Evolutionary conservation across 2,888 invertebrate genomes (phyloP), one percentile per base, ranked within the genome.

Genomic region (Notodonta ziczac): DNA sequence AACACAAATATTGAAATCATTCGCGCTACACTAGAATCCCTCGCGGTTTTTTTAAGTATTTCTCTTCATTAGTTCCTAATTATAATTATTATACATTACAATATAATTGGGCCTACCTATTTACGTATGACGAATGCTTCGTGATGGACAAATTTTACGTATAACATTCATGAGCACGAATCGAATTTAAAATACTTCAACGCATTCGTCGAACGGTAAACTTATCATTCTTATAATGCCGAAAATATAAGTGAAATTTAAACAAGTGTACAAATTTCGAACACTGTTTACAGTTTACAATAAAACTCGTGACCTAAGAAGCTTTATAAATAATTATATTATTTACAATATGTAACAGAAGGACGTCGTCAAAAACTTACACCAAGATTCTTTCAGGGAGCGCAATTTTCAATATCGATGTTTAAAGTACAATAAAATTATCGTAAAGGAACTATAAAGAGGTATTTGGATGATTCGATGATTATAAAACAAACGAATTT

Each of bases 31-130:
- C 88, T 91, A 92, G 84, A 87, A 80, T 87, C 85, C 89, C 84
- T 87, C 87, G 79, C 86, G 80, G 80, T 86, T 87, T 84, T 24
- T 85, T 91, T 90, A 91, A 90, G 90, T 91, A 89, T 87, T 89
- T 87, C 83, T 89, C 85, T 88, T 90, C 84, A 77, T 86, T 84
- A 84, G 86, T 87, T 80, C 81, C 86, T 88, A 88, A 85, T 87
- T 89, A 87, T 84, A 83, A 87, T 89, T 91, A 93, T 87, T 83
- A 84, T 91, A 91, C 88, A 90, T 89, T 91, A 91, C 82, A 89
- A 88, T 91, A 90, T 77, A 92, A 91, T 93, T 93, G 91, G 88
- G 90, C 90, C 93, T 93, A 93, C 85, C 93, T 93, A 87, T 86
- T 92, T 91, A 93, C 90, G 92, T 91, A 92, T 92, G 89, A 89